Evolutionary conservation across 2,797 vertebrate species (phyloP).

Genomic region (Podargus strigoides): DNA sequence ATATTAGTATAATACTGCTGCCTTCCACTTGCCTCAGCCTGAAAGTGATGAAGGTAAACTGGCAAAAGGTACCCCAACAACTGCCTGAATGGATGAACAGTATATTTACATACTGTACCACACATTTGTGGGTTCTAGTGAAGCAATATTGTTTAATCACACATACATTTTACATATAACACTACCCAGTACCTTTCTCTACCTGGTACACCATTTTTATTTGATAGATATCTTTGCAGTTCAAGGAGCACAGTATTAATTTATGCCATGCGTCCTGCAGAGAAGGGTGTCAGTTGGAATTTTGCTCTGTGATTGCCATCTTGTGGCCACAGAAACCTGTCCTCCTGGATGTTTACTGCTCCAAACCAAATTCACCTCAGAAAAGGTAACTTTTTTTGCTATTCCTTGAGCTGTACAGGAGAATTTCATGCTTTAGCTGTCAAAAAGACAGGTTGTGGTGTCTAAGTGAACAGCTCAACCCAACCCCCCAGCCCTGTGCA

Average conservation of each 20-base stretch:
- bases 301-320: conserved; percentile 67
- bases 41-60: neutral
- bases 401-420: neutral
- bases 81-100: neutral
- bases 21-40: neutral
- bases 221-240: neutral
- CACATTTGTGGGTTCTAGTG: neutral
- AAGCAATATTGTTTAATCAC: neutral
- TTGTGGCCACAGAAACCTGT: conserved; percentile 45
- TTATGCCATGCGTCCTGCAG: neutral
- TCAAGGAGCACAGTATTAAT: neutral
- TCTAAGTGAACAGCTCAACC: neutral
- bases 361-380: neutral
- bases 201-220: neutral
- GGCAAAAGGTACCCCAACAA: neutral
- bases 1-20: neutral
- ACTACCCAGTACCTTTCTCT: neutral
- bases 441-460: neutral
- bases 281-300: neutral
- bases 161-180: neutral
- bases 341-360: neutral
- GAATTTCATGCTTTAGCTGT: neutral
- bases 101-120: neutral
- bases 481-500: too few species aligned
- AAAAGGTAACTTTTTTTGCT: neutral